Base-by-base conservation (phyloP, 2,113 vertebrate species). In the Melospiza melodia region DNA sequence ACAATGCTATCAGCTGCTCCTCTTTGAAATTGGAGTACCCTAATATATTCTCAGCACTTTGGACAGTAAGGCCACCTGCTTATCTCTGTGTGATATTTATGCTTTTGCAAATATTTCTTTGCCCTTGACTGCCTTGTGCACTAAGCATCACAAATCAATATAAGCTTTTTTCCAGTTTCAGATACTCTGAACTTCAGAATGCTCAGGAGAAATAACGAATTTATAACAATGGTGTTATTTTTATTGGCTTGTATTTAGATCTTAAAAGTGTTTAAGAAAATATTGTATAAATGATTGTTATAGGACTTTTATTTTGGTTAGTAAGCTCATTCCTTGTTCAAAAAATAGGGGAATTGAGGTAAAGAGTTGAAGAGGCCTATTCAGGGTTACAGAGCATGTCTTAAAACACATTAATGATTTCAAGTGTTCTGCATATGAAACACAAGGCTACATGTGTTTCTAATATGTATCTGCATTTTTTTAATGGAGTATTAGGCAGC, bases 61-160 rank as follows among this genome's bases (percentile, higher is more conserved):
- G 87, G 66, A 79, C 87, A 84, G 46, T 69, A 69, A 79, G 87
- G 62, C 69, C 51, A 69, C 27, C 48, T 76, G n/a, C 51, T 93
- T 94, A 59, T 89, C 66, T 93, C 71, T 94, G 54, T 13, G 2
- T 69, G 49, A 20, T 55, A 61, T 94, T 94, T 89, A 68, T 73
- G 11, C 58, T 87, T 91, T 82, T 54, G n/a, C 21, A 92, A 91
- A 82, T 87, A 91, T 72, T 91, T 87, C 46, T 87, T 68, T 85
- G 79, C n/a, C 78, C 87, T 93, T 90, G 55, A 58, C 30, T 25
- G 46, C 51, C 18, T 80, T 77, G 31, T 93, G 57, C 52, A 14
- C 18, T 43, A 65, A 66, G 24, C 30, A 31, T 48, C 22, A 39
- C 69, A 7, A 85, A 87, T 68, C 68, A 48, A 15, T 73, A 9